Base-by-base conservation (phyloP, 2,888 invertebrate genomes). In the Heteromyza rotundicornis region DNA sequence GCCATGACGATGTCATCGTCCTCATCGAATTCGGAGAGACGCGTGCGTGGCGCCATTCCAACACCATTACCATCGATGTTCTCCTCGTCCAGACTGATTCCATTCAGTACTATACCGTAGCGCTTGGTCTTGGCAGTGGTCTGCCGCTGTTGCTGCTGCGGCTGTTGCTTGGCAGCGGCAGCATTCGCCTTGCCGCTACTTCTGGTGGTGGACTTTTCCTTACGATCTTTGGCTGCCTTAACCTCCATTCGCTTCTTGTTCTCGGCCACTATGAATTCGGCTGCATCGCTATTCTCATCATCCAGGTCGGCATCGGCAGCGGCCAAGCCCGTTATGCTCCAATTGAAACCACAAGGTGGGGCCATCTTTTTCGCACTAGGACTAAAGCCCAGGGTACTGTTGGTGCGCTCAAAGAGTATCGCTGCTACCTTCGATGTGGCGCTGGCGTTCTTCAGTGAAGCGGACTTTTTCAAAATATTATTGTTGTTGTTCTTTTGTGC, bases 51-150 rank as follows among this genome's bases (percentile, higher is more conserved):
- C 8, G 77, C 77, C 36, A 70, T 65, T 62, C 10, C 40, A n/a
- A 23, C 50, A 17, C 61, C 58, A 8, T 63, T 5, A 49, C 60
- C 2, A 59, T 61, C 24, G 63, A 56, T 12, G 62, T 53, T 62
- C 70, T 66, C 56, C 65, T 68, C 40, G 50, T 59, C 61, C 20
- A 81, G 67, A 56, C 74, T 80, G 55, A 80, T 80, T 50, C 78
- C 77, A 64, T 82, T 82, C 20, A 84, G 66, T 2, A 84, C 82
- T 23, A 84, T 78, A 7, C 83, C 83, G 64, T 83, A 84, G 1
- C 83, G 77, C 44, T 83, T 83, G 0, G 80, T 75, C 49, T 79
- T 79, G 1, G 79, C 70, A 1, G 74, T 63, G 1, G 76, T 72
- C 12, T 75, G 62, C 14, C 69, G 23, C 54, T 57, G 64, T 36